phyloP scores from a whole-genome alignment of 2,113 vertebrate species.

The Rhineura floridana region DNA sequence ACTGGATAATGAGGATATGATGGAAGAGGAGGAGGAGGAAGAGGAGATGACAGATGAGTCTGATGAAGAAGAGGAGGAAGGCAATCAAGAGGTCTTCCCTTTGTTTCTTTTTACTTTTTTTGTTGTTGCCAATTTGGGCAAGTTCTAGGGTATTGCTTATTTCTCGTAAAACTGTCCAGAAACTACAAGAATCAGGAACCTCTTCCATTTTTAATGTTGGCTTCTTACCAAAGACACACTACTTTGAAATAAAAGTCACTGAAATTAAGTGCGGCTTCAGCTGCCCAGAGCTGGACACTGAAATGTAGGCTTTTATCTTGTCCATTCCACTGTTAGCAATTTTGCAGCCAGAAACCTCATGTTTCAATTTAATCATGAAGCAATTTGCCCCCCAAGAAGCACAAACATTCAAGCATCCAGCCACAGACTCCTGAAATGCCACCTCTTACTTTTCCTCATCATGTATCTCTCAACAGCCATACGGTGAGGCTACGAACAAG shows the following conservation, averaged over 20 bases:
- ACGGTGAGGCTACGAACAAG: background rate
- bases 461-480: too few species aligned
- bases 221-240: background rate
- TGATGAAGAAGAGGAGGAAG: slow-evolving; percentile 75
- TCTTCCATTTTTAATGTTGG: background rate
- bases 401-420: background rate
- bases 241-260: background rate
- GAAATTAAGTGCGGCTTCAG: background rate
- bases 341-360: background rate
- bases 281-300: background rate
- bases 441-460: background rate
- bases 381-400: background rate
- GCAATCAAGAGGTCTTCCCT: slow-evolving; percentile 64
- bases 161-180: slow-evolving; percentile 13
- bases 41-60: slow-evolving; percentile 90
- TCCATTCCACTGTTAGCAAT: background rate
- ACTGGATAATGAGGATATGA: slow-evolving; percentile 93
- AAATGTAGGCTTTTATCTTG: slow-evolving; percentile 19
- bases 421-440: background rate
- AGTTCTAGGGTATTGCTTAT: background rate
- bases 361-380: background rate
- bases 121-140: slow-evolving; percentile 9
- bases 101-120: slow-evolving; percentile 29
- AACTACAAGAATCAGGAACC: background rate
- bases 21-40: slow-evolving; percentile 88